Evolutionary conservation across 2,113 vertebrate species (phyloP).

Genomic region (Lycocorax pyrrhopterus): DNA sequence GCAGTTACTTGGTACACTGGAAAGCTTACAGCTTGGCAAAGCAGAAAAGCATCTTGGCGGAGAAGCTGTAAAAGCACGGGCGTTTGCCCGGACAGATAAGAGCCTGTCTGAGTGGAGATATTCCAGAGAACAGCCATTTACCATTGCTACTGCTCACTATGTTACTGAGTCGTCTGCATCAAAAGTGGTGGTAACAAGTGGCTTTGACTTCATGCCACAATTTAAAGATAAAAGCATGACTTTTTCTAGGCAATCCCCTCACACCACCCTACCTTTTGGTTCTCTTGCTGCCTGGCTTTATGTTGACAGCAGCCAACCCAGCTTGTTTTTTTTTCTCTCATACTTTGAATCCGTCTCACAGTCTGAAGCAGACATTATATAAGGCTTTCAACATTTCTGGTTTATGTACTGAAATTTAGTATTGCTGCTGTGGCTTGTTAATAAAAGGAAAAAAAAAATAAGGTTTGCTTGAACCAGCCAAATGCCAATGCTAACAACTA

Average conservation of each 20-base stretch:
- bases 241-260: constrained; percentile 62
- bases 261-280: constrained; percentile 61
- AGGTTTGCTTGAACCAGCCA: constrained; percentile 57
- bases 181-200: constrained; percentile 83
- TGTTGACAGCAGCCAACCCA: constrained; percentile 72
- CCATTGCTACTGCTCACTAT: constrained; percentile 75
- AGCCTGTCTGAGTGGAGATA: constrained; percentile 75
- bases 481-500: constrained; percentile 58
- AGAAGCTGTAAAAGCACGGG: constrained; percentile 60
- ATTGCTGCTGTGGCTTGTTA: constrained; percentile 67
- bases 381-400: constrained; percentile 46
- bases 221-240: constrained; percentile 77
- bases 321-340: constrained; percentile 66
- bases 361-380: constrained; percentile 43
- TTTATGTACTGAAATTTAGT: constrained; percentile 56
- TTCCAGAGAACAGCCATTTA: constrained; percentile 73
- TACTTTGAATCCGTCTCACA: constrained; percentile 41
- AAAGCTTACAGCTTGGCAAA: constrained; percentile 2
- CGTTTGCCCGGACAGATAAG: constrained; percentile 67
- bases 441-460: neutral
- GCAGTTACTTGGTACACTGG: constrained; percentile 3
- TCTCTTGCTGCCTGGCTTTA: constrained; percentile 76
- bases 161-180: constrained; percentile 76
- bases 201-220: constrained; percentile 53
- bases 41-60: constrained; percentile 21